Evolutionary conservation across 2,888 invertebrate genomes (phyloP).

Genomic region (Danaus chrysippus): DNA sequence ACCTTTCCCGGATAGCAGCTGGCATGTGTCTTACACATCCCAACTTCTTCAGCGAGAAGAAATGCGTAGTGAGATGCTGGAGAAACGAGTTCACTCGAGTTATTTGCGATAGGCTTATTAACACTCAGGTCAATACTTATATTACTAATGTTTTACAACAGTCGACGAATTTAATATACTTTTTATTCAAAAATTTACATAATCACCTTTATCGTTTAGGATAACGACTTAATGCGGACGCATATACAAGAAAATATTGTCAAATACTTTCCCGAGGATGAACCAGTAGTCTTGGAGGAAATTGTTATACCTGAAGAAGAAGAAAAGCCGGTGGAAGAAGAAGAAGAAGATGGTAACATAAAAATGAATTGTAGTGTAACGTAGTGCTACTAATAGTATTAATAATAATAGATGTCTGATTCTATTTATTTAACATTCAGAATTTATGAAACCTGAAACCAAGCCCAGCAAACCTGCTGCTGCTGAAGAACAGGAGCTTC

Average conservation of each 20-base stretch:
- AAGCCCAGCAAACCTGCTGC: constrained; percentile 33
- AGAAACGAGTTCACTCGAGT: constrained; percentile 93
- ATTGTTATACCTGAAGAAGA: constrained; percentile 64
- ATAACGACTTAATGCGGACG: constrained; percentile 80
- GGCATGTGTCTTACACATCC: constrained; percentile 89
- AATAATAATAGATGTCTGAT: not conserved
- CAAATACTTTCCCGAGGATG: constrained; percentile 77
- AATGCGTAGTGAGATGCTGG: constrained; percentile 91
- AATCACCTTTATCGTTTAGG: constrained; percentile 60
- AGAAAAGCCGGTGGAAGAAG: constrained; percentile 38
- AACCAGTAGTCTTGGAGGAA: constrained; percentile 69
- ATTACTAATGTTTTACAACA: not conserved
- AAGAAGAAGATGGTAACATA: constrained; percentile 50
- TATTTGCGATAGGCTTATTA: constrained; percentile 92
- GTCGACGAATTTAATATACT: not conserved
- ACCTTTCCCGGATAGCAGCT: constrained; percentile 90
- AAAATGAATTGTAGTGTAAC: not conserved
- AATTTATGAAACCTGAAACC: constrained; percentile 40
- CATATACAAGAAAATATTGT: constrained; percentile 81
- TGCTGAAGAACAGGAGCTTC: constrained; percentile 32
- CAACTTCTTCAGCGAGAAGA: constrained; percentile 81
- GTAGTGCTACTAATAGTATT: not conserved
- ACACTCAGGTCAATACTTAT: constrained; percentile 54
- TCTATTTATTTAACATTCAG: constrained; percentile 33
- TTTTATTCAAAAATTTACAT: not conserved